phyloP scores from a whole-genome alignment of 2,888 invertebrate genomes.

The Beris chalybata region DNA sequence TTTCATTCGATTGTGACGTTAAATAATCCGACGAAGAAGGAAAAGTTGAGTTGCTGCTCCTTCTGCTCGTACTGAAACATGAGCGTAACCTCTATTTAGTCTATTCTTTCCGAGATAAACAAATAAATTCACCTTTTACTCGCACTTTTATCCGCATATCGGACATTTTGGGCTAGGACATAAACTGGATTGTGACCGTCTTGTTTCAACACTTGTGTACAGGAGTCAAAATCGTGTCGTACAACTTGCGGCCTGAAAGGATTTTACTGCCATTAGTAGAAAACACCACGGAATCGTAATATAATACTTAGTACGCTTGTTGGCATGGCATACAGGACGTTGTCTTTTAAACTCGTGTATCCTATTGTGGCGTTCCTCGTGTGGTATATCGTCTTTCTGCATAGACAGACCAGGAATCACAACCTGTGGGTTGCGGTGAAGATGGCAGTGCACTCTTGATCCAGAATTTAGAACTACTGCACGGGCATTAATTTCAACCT shows the following conservation, averaged over 20 bases:
- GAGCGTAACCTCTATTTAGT: background rate
- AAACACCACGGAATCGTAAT: no score
- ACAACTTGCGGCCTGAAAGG: no score
- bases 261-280: background rate
- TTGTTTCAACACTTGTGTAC: background rate
- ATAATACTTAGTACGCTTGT: conserved; percentile 16
- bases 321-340: conserved; percentile 49
- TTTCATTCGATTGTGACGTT: background rate
- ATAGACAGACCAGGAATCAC: conserved; percentile 33
- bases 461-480: conserved; percentile 39
- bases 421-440: conserved; percentile 25
- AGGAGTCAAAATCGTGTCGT: no score
- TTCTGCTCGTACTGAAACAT: conserved; percentile 36
- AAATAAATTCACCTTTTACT: conserved; percentile 12
- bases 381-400: conserved; percentile 13
- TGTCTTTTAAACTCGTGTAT: conserved; percentile 45
- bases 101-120: background rate
- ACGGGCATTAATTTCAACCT: conserved; percentile 50
- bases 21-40: conserved; percentile 11
- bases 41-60: conserved; percentile 27
- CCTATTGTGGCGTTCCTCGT: conserved; percentile 33
- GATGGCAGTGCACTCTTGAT: conserved; percentile 4
- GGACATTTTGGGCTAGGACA: conserved; percentile 10
- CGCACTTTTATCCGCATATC: background rate
- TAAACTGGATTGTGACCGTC: background rate